Evolutionary conservation across 2,797 vertebrate species (phyloP).

Genomic region (Botia almorhae): DNA sequence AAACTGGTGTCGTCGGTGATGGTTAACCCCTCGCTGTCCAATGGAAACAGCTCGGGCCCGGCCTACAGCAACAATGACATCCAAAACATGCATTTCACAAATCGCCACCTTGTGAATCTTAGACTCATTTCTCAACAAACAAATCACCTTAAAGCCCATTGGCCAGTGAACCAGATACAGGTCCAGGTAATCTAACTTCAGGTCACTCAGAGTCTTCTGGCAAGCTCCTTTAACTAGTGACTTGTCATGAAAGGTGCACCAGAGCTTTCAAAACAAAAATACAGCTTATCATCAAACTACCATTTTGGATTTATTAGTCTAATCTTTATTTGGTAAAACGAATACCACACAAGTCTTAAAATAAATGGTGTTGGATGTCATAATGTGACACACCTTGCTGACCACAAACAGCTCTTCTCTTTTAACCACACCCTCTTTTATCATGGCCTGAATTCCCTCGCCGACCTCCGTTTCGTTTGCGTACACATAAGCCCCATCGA

Average conservation of each 20-base stretch:
- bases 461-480: constrained; percentile 87
- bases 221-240: constrained; percentile 77
- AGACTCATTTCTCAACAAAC: neutral
- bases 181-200: constrained; percentile 84
- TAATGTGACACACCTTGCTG: constrained; percentile 80
- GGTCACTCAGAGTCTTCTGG: constrained; percentile 76
- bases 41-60: constrained; percentile 54
- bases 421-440: constrained; percentile 82
- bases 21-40: constrained; percentile 56
- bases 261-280: constrained; percentile 72
- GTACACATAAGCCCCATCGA: constrained; percentile 85
- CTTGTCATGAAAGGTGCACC: constrained; percentile 82
- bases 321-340: neutral
- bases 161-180: constrained; percentile 87
- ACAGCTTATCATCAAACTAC: neutral
- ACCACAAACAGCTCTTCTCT: constrained; percentile 88
- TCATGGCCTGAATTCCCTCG: constrained; percentile 78
- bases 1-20: constrained; percentile 54
- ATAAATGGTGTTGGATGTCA: neutral
- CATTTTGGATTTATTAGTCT: neutral
- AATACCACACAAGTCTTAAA: neutral
- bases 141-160: constrained; percentile 79
- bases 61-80: constrained; percentile 42
- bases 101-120: neutral
- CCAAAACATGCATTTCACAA: neutral